Evolutionary conservation across 2,113 vertebrate genomes (phyloP), one percentile per base, ranked within the genome.

Genomic region (Ia io): DNA sequence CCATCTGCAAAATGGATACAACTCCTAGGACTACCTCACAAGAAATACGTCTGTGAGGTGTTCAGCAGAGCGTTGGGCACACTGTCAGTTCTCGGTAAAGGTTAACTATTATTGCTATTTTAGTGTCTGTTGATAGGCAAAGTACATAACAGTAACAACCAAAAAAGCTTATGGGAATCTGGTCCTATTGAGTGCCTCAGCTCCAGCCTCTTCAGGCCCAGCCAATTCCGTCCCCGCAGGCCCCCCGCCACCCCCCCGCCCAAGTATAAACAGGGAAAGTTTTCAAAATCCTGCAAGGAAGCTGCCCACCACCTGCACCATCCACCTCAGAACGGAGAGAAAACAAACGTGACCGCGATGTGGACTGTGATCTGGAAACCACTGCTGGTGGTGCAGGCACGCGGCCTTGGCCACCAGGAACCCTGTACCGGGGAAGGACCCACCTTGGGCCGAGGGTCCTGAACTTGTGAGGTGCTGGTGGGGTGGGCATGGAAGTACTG

Each of bases 211-310:
- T 79, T 47, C 40, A 14, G 79, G 78, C 56, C 65, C 74, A 44
- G 95, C 91, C 76, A 82, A 35, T 47, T 61, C 30, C 7, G 40
- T 7, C 80, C 42, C 85, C 23, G 22, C n/a, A 35, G 22, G 61
- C 30, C 71, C 80, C 35, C 42, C n/a, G n/a, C n/a, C n/a, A n/a
- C 12, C 49, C 49, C 37, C 37, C 37, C 37, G 37, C 37, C 37
- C 2, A 90, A 96, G 96, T 40, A 69, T 78, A 84, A 93, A 96
- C 95, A 95, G 0, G 42, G 37, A 53, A 67, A 87, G 92, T 51
- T 40, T 23, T 91, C 84, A 40, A 61, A 67, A 84, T 77, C 70
- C 92, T 71, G 79, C 69, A 70, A 79, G 93, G 20, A 0, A 40
- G n/a, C 83, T 42, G 95, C 93, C 90, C 78, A 47, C 84, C 88